These are phyloP conservation scores for Ricordea florida DNA, from an alignment of 92 coral and sea anemone species.

Conservation along the genomic window DNA sequence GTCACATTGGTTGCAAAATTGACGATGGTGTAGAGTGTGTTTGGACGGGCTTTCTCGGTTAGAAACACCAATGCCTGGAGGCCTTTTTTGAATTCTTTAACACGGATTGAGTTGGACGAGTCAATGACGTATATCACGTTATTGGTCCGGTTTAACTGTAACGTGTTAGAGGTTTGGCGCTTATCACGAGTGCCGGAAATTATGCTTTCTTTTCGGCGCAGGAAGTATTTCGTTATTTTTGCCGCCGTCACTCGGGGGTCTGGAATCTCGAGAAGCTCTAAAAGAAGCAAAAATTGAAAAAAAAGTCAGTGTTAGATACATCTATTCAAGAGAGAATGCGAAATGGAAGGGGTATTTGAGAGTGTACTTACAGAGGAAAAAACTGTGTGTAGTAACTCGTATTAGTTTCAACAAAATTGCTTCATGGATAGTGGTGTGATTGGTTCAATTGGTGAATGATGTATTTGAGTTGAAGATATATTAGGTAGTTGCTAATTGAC, in stretches of 20 bases:
- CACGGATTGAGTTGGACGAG: conserved; percentile 57
- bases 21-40: conserved; percentile 49
- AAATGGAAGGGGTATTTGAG: too few relatives aligned
- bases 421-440: too few relatives aligned
- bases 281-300: neutral
- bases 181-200: neutral
- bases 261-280: conserved; percentile 28
- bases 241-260: conserved; percentile 15
- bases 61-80: conserved; percentile 39
- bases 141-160: neutral
- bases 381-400: too few relatives aligned
- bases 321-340: too few relatives aligned
- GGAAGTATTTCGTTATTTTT: conserved; percentile 48
- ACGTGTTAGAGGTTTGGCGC: conserved; percentile 14
- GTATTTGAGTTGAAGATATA: too few relatives aligned
- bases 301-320: too few relatives aligned
- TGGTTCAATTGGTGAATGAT: too few relatives aligned
- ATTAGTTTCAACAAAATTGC: too few relatives aligned
- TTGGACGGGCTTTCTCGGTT: conserved; percentile 41
- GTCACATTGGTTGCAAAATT: conserved; percentile 47
- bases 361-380: too few relatives aligned
- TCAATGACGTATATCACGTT: conserved; percentile 63
- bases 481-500: too few relatives aligned
- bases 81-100: conserved; percentile 37
- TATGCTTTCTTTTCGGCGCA: neutral